Base-by-base conservation (phyloP, 2,888 invertebrate genomes). In the Hydrotaea cyrtoneurina region DNA sequence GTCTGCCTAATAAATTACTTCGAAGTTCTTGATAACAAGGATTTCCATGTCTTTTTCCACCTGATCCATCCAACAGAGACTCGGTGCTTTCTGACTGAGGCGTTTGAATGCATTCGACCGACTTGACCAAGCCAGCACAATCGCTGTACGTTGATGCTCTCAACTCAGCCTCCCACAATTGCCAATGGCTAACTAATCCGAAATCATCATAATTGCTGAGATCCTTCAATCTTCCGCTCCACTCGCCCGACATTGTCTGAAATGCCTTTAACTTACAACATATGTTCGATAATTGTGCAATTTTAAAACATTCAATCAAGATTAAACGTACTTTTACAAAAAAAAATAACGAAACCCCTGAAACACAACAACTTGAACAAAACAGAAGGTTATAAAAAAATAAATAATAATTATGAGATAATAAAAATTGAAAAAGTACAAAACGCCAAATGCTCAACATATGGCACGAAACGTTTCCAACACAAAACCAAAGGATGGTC, bases 341-440 rank as follows among this genome's bases (percentile, higher is more conserved):
- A 50, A 4, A 19, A 59, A 19, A 55, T 3, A 17, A 55, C 13
- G 59, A 4, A 31, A 31, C 2, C 31, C 31, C 31, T 31, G 2
- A 59, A 19, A 55, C 5, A 17, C 5, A 17, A 55, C 8, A 26
- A 21, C 59, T 23, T 59, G 23, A 15, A 26, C 26, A 10, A n/a
- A n/a, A n/a, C n/a, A 50, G 13, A 50, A 78, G 74, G 59, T 80
- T 83, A 83, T 80, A 64, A 84, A 78, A 72, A 31, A 31, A 31
- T n/a, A n/a, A n/a, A 71, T 64, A 78, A 84, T 81, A 84, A 84
- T 84, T 81, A 81, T 72, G 75, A 69, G 78, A 72, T 84, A 57
- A 80, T 77, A 69, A 55, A 62, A 62, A 46, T 23, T 26, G 26
- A 59, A 59, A n/a, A 59, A 11, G 50, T 50, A 19, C 43, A 62